phyloP scores from a whole-genome alignment of 2,888 invertebrate genomes.

The Epiblema foenella region DNA sequence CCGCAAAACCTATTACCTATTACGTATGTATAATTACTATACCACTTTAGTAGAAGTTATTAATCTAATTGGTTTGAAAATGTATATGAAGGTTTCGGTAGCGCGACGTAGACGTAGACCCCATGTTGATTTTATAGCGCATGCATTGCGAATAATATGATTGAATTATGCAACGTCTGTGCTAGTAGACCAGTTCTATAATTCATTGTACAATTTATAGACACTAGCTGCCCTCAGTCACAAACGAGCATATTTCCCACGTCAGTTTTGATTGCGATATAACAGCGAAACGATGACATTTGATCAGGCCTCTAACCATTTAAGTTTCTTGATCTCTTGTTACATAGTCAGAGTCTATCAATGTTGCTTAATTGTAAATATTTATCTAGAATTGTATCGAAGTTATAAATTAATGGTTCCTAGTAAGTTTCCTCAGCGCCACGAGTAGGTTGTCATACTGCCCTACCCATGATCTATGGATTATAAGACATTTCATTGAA shows the following conservation, averaged over 20 bases:
- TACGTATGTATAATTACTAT: background rate
- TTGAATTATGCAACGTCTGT: constrained; percentile 75
- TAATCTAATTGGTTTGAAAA: background rate
- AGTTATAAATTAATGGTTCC: background rate
- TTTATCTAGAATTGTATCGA: constrained; percentile 17
- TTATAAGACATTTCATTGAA: background rate
- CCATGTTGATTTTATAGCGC: constrained; percentile 43
- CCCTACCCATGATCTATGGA: background rate
- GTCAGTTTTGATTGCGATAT: constrained; percentile 83
- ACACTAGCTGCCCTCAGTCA: constrained; percentile 66
- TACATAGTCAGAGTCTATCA: constrained; percentile 36
- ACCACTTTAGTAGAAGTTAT: background rate
- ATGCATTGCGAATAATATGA: constrained; percentile 60
- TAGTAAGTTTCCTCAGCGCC: background rate
- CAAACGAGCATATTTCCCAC: constrained; percentile 84
- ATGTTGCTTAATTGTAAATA: constrained; percentile 16
- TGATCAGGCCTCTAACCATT: constrained; percentile 58
- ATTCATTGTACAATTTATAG: constrained; percentile 80
- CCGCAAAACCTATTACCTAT: constrained; percentile 11
- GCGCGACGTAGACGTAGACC: background rate
- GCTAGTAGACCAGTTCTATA: constrained; percentile 67
- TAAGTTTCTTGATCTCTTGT: constrained; percentile 52
- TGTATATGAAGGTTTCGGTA: constrained; percentile 4
- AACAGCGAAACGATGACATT: constrained; percentile 79
- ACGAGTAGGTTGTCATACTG: background rate